A percentile compares a stretch with the other conserved stretches of the same genome.
phyloP scores from a whole-genome alignment of 2,888 invertebrate genomes.

The Temnothorax ravouxi region DNA sequence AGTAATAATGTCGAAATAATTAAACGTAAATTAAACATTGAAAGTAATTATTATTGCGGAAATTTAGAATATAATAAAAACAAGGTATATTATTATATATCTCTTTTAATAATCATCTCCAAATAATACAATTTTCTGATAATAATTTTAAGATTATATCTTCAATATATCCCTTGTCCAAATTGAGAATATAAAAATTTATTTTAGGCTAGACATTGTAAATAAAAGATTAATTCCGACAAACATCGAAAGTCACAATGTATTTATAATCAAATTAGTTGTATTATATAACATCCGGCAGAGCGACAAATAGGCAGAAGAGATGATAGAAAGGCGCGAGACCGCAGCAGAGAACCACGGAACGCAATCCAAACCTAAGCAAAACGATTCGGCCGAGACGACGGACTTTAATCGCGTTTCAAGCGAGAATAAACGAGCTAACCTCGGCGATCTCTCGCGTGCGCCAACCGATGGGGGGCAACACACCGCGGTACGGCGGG shows the following conservation, averaged over 20 bases:
- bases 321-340: conserved; percentile 22
- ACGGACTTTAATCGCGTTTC: conserved; percentile 66
- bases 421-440: conserved; percentile 69
- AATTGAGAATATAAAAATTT: neutral
- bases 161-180: neutral
- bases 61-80: neutral
- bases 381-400: conserved; percentile 63
- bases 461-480: conserved; percentile 49
- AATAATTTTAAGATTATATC: neutral
- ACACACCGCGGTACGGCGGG: conserved; percentile 45
- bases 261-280: neutral
- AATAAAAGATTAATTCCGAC: neutral
- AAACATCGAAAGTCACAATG: neutral
- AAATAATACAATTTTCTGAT: neutral
- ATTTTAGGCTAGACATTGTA: neutral
- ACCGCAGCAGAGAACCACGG: conserved; percentile 30
- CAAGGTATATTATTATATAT: no score
- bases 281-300: conserved; percentile 1
- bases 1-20: neutral
- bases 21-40: neutral
- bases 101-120: neutral
- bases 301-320: neutral
- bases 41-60: neutral
- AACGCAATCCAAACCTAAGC: conserved; percentile 55
- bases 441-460: conserved; percentile 64